Base-by-base conservation (phyloP, 2,888 invertebrate genomes). In the Exocentrus adspersus region DNA sequence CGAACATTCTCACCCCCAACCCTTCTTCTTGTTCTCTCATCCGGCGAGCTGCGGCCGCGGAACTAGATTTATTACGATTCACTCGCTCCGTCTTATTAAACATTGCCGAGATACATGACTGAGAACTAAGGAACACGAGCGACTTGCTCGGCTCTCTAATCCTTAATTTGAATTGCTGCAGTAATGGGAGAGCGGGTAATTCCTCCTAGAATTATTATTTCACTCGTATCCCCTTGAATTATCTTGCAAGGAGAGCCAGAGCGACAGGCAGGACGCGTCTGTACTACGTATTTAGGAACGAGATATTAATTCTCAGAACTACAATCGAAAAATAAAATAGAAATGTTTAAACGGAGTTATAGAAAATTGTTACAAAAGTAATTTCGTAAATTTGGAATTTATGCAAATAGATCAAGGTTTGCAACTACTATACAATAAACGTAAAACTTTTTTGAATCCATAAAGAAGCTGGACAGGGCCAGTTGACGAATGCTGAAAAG, bases 91-190 rank as follows among this genome's bases (percentile, higher is more conserved):
- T 62, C 62, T 62, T 62, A 62, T 62, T 62, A 62, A 56, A 66
- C 60, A 66, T 64, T 54, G 67, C 60, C 51, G 60, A 61, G 63
- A 57, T 66, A 67, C 64, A 63, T 62, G 54, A 62, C 54, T 60
- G 65, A 65, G 65, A 62, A 61, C 60, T 61, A 28, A 61, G 63
- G 60, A 65, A 61, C 32, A 53, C 37, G 24, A 46, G 41, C 24
- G 51, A 45, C 52, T 52, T 45, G 37, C 48, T 50, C 30, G 50
- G 62, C 62, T 64, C 62, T 64, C 62, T 67, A 64, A 67, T 67
- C 64, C 53, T 50, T 64, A 67, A 67, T 64, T 64, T 60, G 24
- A 54, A 54, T 54, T 54, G 54, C 54, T 17, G 17, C 28, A 28
- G 43, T 54, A 42, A 43, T 54, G 28, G 43, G 24, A 43, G 30